Evolutionary conservation across 1,140 invertebrate genomes (phyloP), one percentile per base, ranked within the genome.

Genomic region (Apis laboriosa): DNA sequence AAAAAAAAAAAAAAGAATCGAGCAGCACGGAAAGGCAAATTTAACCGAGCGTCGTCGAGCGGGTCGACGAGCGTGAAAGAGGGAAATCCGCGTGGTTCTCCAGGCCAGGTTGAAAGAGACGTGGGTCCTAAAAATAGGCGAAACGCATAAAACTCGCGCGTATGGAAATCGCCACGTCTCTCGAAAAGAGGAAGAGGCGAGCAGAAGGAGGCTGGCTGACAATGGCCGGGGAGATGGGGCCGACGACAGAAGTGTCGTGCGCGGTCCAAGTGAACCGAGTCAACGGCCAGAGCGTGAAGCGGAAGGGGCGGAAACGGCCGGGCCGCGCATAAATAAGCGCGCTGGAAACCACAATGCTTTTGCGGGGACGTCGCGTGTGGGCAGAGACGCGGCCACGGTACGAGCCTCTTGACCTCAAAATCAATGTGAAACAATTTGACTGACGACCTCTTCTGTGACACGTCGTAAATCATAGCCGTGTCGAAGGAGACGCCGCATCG

Each of bases 341-440:
- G 74, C 66, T 87, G 86, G 83, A 88, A 88, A 87, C 86, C 86
- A 88, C 86, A 88, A 88, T 88, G 86, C 73, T 70, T 88, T 88
- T 61, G 86, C 84, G 83, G 86, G 76, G 82, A 88, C 86, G 80
- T 85, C 78, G 86, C 86, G 86, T 88, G 86, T 88, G 86, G 86
- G 86, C 86, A 88, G 85, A 84, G 76, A 76, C 80, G 76, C 61
- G 71, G 77, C 67, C 68, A 73, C 78, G 74, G 74, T 82, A 78
- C 83, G 64, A 76, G 86, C 75, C 86, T 74, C 73, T 71, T 86
- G 86, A 85, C 86, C 86, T 88, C 85, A 87, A 88, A 88, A 88
- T 88, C 86, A 87, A 88, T 88, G 86, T 88, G 75, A 88, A 88
- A 88, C 86, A 88, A 88, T 88, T 88, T 87, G 86, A 84, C 86